Evolutionary conservation across 2,888 invertebrate species (phyloP), one percentile per base, ranked within the genome.

Genomic region (Ceramica pisi): DNA sequence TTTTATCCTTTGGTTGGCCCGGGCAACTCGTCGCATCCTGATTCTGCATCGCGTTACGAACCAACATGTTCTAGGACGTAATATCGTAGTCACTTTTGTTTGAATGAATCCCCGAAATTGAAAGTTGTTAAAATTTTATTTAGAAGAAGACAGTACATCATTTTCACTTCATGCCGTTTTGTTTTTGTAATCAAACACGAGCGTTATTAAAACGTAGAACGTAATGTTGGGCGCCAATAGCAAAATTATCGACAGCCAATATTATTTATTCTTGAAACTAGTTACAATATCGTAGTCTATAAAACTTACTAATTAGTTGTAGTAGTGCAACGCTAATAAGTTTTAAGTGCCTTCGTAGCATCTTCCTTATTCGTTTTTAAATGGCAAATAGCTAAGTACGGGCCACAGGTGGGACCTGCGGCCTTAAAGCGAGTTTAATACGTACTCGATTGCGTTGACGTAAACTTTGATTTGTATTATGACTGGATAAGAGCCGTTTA

Each of bases 161-260:
- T n/a, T 41, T 16, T 21, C 9, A 35, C 21, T 21, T 16, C 9
- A n/a, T 1, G 16, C 16, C 7, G 16, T 48, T 48, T n/a, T 48
- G n/a, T 48, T 48, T 48, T 48, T 48, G n/a, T 48, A n/a, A 48
- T 48, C 21, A 38, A 57, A 57, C 38, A 41, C 10, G 12, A 57
- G n/a, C 16, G 4, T 21, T 14, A 9, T 41, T 41, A 14, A 41
- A 14, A 41, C 41, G 14, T 14, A 41, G 14, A 16, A 19, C 2
- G 14, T 9, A 9, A 23, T 26, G 57, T 31, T 65, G 59, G 41
- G 41, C 26, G 64, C 57, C 64, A 56, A 16, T 41, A 57, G 41
- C n/a, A 6, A 56, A 56, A 56, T 56, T 56, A 35, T 35, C 16
- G 12, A 31, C n/a, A 38, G 16, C 21, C n/a, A 56, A 31, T n/a